Base-by-base conservation (phyloP, 2,888 invertebrate genomes). In the Euspilapteryx auroguttella region DNA sequence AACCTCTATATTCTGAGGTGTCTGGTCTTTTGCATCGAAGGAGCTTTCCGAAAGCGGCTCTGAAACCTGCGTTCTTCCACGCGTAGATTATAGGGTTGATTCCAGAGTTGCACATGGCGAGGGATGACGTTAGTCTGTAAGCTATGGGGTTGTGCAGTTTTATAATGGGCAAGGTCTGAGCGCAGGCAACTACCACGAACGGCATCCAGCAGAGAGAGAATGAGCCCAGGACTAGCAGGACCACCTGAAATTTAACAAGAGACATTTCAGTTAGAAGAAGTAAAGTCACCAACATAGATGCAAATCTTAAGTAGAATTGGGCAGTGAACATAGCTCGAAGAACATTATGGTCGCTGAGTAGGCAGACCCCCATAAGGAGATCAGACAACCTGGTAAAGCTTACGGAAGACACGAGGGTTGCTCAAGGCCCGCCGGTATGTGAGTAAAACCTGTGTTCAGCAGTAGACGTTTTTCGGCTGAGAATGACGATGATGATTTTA, bases 201-300 rank as follows among this genome's bases (percentile, higher is more conserved):
- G 89, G 89, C 47, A 89, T 76, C 89, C 89, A 90, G 52, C 88
- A 89, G 34, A 89, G 66, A 0, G 89, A 84, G 50, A 89, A 90
- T 36, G 87, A 87, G 13, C 89, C 89, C 47, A 89, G 75, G 12
- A 89, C 86, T 37, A 87, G 66, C 9, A 89, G 69, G 32, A 89
- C 87, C 34, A 89, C 86, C 88, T 88, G 79, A 12, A 71, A 76
- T 35, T n/a, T n/a, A n/a, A n/a, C n/a, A n/a, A n/a, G n/a, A n/a
- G n/a, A n/a, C n/a, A n/a, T n/a, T n/a, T n/a, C n/a, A n/a, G n/a
- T n/a, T n/a, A n/a, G n/a, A n/a, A n/a, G n/a, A n/a, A n/a, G n/a
- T n/a, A n/a, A n/a, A n/a, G n/a, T n/a, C n/a, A n/a, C n/a, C n/a
- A n/a, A n/a, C n/a, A n/a, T n/a, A n/a, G n/a, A n/a, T n/a, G n/a